Base-by-base conservation (phyloP, 2,888 invertebrate species). In the Eubasilissa splendida region DNA sequence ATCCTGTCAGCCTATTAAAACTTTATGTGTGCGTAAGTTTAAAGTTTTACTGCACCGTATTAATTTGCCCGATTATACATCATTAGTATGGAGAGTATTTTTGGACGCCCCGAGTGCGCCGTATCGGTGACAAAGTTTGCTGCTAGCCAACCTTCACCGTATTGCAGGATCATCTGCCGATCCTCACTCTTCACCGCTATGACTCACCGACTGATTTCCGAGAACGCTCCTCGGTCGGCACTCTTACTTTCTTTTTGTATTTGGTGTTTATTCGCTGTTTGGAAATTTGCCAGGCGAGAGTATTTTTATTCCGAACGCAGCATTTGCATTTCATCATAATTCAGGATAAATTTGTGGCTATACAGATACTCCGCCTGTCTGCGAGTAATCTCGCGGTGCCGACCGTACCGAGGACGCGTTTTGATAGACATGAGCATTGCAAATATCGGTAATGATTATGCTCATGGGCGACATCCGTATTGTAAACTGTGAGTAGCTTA, bases 191-290 rank as follows among this genome's bases (percentile, higher is more conserved):
- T 33, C 9, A 14, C 52, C 50, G 68, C 50, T 10, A 42, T 68
- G 68, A 68, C 50, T 68, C 71, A 71, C 71, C 14, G 52, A 9
- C 42, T 31, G 74, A 59, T 42, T 74, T 74, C 74, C n/a, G 42
- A 59, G 59, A 74, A 58, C 4, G 59, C 42, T 22, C 22, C 42
- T 74, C 59, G n/a, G 53, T 60, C 63, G 12, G 22, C n/a, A 22
- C 12, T 76, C 53, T 53, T 12, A 53, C 53, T 65, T 76, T 76
- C 54, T 31, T 53, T 78, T 78, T 78, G 74, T 82, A 78, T 82
- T 82, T 76, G 80, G 82, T 53, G 80, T 79, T 80, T 82, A 82
- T 82, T 79, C 80, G 78, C 76, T 58, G 53, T 63, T 78, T 82
- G 82, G 82, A 82, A 52, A 33, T 54, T 60, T 59, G 82, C 82